Base-by-base conservation (phyloP, 2,888 invertebrate species). In the Ectemnius lituratus region DNA sequence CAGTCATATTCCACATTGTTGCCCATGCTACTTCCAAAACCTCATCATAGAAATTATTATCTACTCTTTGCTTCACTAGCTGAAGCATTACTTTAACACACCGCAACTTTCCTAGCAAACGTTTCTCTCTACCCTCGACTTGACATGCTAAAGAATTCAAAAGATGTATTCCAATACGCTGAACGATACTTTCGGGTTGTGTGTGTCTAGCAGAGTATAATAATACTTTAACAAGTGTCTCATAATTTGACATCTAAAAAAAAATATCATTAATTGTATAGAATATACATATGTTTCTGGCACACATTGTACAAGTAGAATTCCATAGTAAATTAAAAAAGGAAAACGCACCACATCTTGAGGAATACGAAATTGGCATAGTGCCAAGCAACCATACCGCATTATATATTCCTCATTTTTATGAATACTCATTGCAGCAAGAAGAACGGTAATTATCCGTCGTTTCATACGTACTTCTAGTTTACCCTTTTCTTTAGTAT, bases 1-100 rank as follows among this genome's bases (percentile, higher is more conserved):
- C 99, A 46, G 97, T 96, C 81, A 97, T 96, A 91, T 99, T 99
- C 99, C 99, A 99, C 96, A 99, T 96, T n/a, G 98, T 98, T 71
- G 98, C 98, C 99, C 99, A 99, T 3, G 98, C 97, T 16, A 98
- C 97, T 92, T 99, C 98, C 92, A 99, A 93, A 18, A 98, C 97
- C 90, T 99, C 99, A 90, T 99, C 99, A 89, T 97, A 98, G 56
- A 95, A 92, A 70, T 93, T 93, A 49, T 94, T 93, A 71, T 94
- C 93, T 73, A 98, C 92, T 63, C 98, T 94, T 87, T 96, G 95
- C 67, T 94, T 93, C 76, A 99, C 98, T 83, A 99, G 93, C 85
- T 94, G 94, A 85, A 99, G 91, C 97, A 99, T 98, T 91, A 94
- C 95, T 94, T 96, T 90, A 6, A 92, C 91, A 79, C 97, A 98